Base-by-base conservation (phyloP, 2,888 invertebrate genomes). In the Aphodius sticticus region DNA sequence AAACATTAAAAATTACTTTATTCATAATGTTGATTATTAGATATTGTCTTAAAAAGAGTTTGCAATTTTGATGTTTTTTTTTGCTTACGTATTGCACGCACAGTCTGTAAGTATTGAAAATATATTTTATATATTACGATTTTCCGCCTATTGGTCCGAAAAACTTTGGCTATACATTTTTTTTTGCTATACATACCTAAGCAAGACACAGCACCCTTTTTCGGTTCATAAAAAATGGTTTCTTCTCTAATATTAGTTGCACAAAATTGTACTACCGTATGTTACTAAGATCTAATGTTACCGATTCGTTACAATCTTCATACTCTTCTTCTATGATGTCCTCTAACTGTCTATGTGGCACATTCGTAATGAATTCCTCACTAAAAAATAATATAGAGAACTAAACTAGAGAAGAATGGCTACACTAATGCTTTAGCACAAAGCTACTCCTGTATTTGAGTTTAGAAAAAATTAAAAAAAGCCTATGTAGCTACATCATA, bases 281-380 rank as follows among this genome's bases (percentile, higher is more conserved):
- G 37, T 77, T 70, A 16, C 38, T 71, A 38, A 80, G 12, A 36
- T 80, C 80, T 78, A 78, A 76, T 37, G 80, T 69, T 69, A 80
- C 78, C 6, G 78, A 78, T n/a, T 80, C 80, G 70, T 6, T 14
- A 70, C 78, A 78, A 69, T 87, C 87, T 86, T 87, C 87, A 86
- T 88, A 85, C 84, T 88, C 88, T 86, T 88, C 88, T 86, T 88
- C 88, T 86, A 87, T 81, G 80, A 88, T 88, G 81, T 88, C 88
- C 84, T 88, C 88, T 86, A 88, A 85, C 81, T 85, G 84, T 84
- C 87, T 84, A 81, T 84, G 86, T 82, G 88, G 88, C 85, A 88
- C 53, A 53, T 53, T 86, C 81, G 87, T 82, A 83, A 87, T 86
- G 83, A 86, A 86, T 85, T 87, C 87, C 85, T 87, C 86, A 85